Base-by-base conservation (phyloP, 1,140 invertebrate species). In the Bombus vancouverensis region DNA sequence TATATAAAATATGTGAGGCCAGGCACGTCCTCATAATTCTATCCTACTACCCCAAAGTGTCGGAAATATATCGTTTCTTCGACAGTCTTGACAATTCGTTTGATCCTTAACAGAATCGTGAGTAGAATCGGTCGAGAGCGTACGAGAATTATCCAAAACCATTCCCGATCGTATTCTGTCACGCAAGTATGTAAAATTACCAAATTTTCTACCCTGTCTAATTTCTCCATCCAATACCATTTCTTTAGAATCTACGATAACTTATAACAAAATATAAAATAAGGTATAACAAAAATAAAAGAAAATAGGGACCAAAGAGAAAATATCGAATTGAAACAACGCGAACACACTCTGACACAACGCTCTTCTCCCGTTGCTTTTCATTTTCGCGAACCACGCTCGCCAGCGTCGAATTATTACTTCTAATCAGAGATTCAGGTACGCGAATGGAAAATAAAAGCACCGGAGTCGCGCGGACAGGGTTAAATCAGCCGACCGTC, bases 401-500 rank as follows among this genome's bases (percentile, higher is more conserved):
- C 66, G 44, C 47, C 39, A 34, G n/a, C 62, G 34, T n/a, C 83
- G 80, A 75, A 88, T 90, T 89, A 90, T 90, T 87, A 76, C 88
- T 91, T 89, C 81, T 89, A 91, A 91, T 91, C 87, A 91, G 87
- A 59, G 71, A 91, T 91, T 88, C 90, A 65, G 83, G 82, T 80
- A 81, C 79, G 87, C 86, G 87, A 89, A 86, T 88, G 78, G 86
- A 80, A 91, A 90, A 92, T 88, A 91, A 90, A 91, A 90, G 42
- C 66, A 70, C 6, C 28, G 59, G 53, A 66, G 44, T 68, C 86
- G 70, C 72, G 79, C 88, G 86, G 77, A 80, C 73, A 83, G 81
- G 91, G 90, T 94, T 94, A 94, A 94, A 95, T 95, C 94, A 94
- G 88, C 90, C 89, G 70, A 89, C 84, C 87, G 83, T 59, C 75